phyloP scores from a whole-genome alignment of 2,113 vertebrate genomes.

The Rhinoptilus africanus region DNA sequence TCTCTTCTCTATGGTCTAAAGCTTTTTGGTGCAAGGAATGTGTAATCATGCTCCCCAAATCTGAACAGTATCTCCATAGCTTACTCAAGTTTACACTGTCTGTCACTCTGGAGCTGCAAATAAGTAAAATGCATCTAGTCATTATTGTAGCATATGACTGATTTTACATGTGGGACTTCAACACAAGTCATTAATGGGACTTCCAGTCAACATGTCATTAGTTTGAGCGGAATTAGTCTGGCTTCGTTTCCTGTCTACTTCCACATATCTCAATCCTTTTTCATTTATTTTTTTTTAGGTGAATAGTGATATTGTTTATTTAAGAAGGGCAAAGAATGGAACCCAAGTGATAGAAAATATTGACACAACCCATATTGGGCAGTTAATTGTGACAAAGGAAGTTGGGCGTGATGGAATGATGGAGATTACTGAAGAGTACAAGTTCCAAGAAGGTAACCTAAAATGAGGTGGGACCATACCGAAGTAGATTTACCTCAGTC shows the following conservation, averaged over 20 bases:
- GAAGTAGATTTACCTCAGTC: not conserved
- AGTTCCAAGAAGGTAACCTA: constrained; percentile 89
- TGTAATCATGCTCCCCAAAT: not conserved
- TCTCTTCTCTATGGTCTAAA: not conserved
- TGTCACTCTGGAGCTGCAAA: not conserved
- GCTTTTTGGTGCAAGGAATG: not conserved
- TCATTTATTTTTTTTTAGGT: constrained; percentile 75
- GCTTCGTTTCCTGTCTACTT: not conserved
- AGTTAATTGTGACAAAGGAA: constrained; percentile 87
- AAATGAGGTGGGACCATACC: not conserved
- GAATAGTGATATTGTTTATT: constrained; percentile 92
- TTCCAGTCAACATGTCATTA: not conserved
- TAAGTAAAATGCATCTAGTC: not conserved
- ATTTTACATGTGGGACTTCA: not conserved
- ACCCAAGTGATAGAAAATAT: constrained; percentile 73
- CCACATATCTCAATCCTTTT: not conserved
- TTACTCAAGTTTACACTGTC: not conserved
- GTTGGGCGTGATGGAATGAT: constrained; percentile 74
- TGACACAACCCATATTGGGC: constrained; percentile 81
- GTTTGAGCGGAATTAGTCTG: not conserved
- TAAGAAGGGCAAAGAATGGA: constrained; percentile 80
- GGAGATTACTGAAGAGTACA: constrained; percentile 88
- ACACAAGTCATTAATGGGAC: not conserved
- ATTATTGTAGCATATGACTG: not conserved
- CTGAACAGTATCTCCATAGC: not conserved